A percentile compares a stretch with the other conserved stretches of the same genome.
These are phyloP conservation scores for Diplodus puntazzo DNA, from an alignment of 2,797 vertebrate genomes.

Conservation along the genomic window DNA sequence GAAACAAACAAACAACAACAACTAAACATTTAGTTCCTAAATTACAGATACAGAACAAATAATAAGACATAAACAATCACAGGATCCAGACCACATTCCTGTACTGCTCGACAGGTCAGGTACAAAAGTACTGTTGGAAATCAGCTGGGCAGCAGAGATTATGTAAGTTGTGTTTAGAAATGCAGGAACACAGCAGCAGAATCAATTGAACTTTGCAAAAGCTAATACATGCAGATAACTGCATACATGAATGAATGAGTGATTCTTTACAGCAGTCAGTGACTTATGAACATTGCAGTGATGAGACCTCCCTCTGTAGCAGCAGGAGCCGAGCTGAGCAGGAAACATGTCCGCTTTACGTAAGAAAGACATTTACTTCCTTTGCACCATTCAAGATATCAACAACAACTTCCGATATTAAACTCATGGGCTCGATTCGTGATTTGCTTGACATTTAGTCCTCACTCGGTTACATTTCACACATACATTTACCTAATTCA, in stretches of 20 bases:
- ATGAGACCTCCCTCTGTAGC: not conserved
- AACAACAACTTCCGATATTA: not conserved
- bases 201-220: not conserved
- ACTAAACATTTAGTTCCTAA: not conserved
- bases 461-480: not conserved
- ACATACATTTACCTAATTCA: not conserved
- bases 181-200: not conserved
- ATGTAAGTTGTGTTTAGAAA: no score
- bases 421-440: not conserved
- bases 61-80: not conserved
- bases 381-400: not conserved
- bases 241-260: conserved; percentile 20
- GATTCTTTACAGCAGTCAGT: not conserved
- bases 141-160: not conserved
- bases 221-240: conserved; percentile 14
- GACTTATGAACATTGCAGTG: conserved; percentile 12
- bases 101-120: not conserved
- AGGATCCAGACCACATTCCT: not conserved
- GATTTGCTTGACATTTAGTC: conserved; percentile 14
- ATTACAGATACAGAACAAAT: not conserved
- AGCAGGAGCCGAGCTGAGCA: not conserved
- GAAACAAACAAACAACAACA: no score
- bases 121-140: not conserved
- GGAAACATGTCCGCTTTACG: not conserved
- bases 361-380: not conserved